Evolutionary conservation across 2,797 vertebrate genomes (phyloP).

Genomic region (Muscicapa striata): DNA sequence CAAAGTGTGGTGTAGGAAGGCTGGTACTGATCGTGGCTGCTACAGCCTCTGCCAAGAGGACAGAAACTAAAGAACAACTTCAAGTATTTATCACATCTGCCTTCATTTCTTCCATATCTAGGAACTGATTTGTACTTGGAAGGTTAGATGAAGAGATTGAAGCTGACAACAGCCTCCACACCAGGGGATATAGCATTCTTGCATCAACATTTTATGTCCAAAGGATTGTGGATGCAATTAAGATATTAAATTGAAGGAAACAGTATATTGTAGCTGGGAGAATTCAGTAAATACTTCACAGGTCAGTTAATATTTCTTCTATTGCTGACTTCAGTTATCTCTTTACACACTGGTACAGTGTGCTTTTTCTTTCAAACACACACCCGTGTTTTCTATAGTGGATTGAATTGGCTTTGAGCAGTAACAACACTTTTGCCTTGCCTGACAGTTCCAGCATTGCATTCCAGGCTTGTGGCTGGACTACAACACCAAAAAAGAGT

Average conservation of each 20-base stretch:
- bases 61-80: background rate
- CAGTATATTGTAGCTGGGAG: background rate
- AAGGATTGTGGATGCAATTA: background rate
- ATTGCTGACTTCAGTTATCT: background rate
- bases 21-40: background rate
- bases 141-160: background rate
- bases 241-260: constrained; percentile 15
- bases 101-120: background rate
- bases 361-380: background rate
- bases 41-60: background rate
- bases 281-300: background rate
- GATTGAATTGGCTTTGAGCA: background rate
- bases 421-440: background rate
- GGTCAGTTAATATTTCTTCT: background rate
- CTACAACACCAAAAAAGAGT: background rate
- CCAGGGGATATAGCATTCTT: background rate
- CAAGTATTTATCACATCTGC: background rate
- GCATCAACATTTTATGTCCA: background rate
- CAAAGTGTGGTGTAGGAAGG: background rate
- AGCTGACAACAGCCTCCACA: background rate
- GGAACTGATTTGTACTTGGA: background rate
- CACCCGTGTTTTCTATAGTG: background rate
- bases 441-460: background rate
- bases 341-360: background rate
- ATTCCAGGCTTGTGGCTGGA: background rate